Evolutionary conservation across 2,888 invertebrate species (phyloP), one percentile per base, ranked within the genome.

Genomic region (Acrocyrtus sp.): DNA sequence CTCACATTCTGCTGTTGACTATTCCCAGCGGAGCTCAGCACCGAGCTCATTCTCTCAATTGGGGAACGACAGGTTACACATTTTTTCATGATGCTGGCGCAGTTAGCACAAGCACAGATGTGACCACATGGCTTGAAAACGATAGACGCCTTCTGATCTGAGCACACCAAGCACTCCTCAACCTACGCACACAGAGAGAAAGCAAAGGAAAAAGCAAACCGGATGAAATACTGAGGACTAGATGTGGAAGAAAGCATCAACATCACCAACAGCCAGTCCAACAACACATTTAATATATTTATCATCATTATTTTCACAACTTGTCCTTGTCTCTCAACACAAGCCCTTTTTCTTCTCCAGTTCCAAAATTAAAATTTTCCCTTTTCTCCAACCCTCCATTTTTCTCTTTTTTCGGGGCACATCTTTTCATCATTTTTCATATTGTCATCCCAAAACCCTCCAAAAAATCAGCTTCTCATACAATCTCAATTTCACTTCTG

Each of bases 151-250:
- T 94, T 92, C 85, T 94, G 93, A 86, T 95, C 95, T 19, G 96
- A 96, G 85, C 98, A 98, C 43, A 98, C 96, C 80, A 96, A 89
- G 86, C 98, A 98, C 86, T 97, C 97, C 85, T 96, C 95, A 84
- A 96, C 94, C 90, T 93, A 86, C 41, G 83, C 84, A 66, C 74
- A 74, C 58, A 53, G 76, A 41, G 34, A 47, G 34, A 29, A 17
- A 53, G 22, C 6, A 58, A 58, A 43, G 43, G 26, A 45, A 43
- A 58, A 26, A 45, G 51, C 26, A 61, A 29, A 66, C 48, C 60
- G 22, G 19, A 34, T 6, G 39, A 47, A 62, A 62, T 10, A 48
- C 27, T 61, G 12, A 29, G 15, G 21, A 22, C n/a, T n/a, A n/a
- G n/a, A n/a, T n/a, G n/a, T 8, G 6, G 6, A n/a, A 56, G 22